Evolutionary conservation across 2,797 vertebrate species (phyloP).

Genomic region (Hafferia zeledoni): DNA sequence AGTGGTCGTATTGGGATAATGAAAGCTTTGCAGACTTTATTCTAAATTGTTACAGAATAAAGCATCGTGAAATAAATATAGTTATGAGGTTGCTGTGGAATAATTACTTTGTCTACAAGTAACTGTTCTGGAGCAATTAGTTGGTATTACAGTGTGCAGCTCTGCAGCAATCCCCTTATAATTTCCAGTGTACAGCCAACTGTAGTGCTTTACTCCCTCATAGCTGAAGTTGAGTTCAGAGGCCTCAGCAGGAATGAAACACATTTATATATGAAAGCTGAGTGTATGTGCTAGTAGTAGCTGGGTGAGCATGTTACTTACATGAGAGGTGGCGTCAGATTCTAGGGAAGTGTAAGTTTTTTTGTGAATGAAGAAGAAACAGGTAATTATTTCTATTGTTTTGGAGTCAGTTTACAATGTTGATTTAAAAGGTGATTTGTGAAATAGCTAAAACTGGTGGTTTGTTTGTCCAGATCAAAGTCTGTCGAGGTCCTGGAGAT

Average conservation of each 20-base stretch:
- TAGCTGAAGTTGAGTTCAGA: background rate
- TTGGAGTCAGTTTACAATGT: background rate
- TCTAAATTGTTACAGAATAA: background rate
- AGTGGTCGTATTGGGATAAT: background rate
- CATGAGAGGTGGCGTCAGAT: background rate
- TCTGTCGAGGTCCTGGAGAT: background rate
- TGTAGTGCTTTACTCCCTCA: background rate
- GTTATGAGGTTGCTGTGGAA: background rate
- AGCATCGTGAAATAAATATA: background rate
- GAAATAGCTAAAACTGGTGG: background rate
- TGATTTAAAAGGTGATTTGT: background rate
- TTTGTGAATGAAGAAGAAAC: background rate
- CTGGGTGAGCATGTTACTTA: background rate
- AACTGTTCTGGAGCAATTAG: constrained; percentile 1
- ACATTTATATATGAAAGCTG: background rate
- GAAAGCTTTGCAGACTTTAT: background rate
- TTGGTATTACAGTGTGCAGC: background rate
- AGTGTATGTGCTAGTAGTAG: background rate
- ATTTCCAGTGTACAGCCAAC: background rate
- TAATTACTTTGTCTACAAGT: background rate
- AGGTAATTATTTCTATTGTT: background rate
- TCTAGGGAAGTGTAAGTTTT: background rate
- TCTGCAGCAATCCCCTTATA: background rate
- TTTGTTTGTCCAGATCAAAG: background rate
- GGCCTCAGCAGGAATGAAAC: background rate